phyloP scores from a whole-genome alignment of 2,888 invertebrate genomes.

The Synergus laeviventris region DNA sequence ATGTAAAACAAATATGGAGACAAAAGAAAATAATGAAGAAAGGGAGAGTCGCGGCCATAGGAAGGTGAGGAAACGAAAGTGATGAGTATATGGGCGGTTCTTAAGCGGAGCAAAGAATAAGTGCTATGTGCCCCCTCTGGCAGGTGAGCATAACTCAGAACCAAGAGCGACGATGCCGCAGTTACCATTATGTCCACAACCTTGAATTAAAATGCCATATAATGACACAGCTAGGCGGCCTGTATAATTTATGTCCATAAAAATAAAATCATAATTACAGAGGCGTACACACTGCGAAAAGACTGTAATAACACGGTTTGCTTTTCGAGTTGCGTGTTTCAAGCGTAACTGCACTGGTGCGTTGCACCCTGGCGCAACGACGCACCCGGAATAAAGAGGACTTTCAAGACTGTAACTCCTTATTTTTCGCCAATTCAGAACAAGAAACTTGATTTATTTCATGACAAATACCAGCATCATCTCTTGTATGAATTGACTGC shows the following conservation, averaged over 20 bases:
- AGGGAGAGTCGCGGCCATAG: constrained; percentile 5
- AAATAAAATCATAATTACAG: constrained; percentile 75
- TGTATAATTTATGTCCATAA: constrained; percentile 75
- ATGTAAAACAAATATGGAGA: background rate
- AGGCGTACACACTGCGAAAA: constrained; percentile 71
- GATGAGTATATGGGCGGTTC: constrained; percentile 37
- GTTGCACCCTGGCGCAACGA: constrained; percentile 18
- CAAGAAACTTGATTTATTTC: too few species aligned
- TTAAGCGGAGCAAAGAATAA: constrained; percentile 24
- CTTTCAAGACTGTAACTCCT: too few species aligned
- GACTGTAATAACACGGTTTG: constrained; percentile 72
- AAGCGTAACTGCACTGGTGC: constrained; percentile 54
- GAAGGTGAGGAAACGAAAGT: constrained; percentile 41
- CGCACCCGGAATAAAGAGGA: background rate
- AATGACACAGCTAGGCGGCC: constrained; percentile 73
- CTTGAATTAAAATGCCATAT: constrained; percentile 75
- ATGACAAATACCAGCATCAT: too few species aligned
- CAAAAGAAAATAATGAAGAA: background rate
- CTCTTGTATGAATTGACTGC: too few species aligned
- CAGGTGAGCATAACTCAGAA: constrained; percentile 63
- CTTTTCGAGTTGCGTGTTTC: constrained; percentile 57
- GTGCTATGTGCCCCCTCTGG: constrained; percentile 48
- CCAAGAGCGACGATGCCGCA: constrained; percentile 54
- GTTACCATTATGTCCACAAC: constrained; percentile 74
- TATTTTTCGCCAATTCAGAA: too few species aligned